Conservation (phyloP, 2,888 invertebrate genomes). For the Meganola albula region DNA sequence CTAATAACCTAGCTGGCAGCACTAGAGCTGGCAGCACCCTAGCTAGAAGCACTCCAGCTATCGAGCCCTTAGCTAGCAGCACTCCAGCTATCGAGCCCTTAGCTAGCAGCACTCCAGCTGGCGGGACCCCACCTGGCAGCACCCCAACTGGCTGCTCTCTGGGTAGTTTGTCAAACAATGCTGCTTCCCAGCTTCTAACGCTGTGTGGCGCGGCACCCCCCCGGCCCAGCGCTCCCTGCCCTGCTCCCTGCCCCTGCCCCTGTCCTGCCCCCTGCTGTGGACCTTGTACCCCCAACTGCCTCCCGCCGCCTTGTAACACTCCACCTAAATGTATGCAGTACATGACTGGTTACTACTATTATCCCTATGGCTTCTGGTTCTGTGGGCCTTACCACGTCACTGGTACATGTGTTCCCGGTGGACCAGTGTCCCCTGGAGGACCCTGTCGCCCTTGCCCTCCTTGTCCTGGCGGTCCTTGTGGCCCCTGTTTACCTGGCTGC, state of each 20-base stretch:
- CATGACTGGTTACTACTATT: constrained; percentile 36
- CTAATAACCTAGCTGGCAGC: too few relatives aligned
- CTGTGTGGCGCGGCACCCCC: constrained; percentile 11
- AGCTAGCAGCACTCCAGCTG: too few relatives aligned
- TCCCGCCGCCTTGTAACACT: constrained; percentile 28
- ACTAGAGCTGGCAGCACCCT: too few relatives aligned
- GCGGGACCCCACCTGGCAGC: too few relatives aligned
- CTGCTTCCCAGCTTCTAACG: constrained; percentile 3
- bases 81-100: too few relatives aligned
- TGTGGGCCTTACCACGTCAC: constrained; percentile 38
- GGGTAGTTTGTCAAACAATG: neutral
- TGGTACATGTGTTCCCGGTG: constrained; percentile 20
- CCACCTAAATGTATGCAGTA: constrained; percentile 30
- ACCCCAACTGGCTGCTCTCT: too few relatives aligned
- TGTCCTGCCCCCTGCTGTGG: constrained; percentile 7
- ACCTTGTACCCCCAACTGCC: constrained; percentile 4
- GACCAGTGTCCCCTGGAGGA: constrained; percentile 23
- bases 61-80: too few relatives aligned
- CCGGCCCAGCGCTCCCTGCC: constrained; percentile 1
- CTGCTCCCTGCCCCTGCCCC: constrained; percentile 5
- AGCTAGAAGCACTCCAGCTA: too few relatives aligned
- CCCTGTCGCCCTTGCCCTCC: constrained; percentile 24
- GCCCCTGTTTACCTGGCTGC: constrained; percentile 22
- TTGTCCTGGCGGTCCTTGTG: constrained; percentile 20
- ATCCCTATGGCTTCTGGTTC: constrained; percentile 40